Base-by-base conservation (phyloP, 1,140 invertebrate species). In the Grapholita molesta region DNA sequence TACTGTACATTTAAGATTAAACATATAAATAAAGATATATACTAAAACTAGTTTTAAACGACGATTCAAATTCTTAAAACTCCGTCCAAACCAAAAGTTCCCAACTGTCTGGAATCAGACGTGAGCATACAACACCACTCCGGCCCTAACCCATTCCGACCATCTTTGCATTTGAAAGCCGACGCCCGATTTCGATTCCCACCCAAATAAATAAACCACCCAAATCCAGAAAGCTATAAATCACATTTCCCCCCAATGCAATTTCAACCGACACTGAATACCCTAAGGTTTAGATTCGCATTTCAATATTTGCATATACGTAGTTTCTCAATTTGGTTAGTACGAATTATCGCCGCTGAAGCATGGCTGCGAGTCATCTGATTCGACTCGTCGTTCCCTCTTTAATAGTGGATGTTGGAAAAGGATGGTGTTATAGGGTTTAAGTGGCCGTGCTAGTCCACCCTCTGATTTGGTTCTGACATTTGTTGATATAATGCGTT, bases 401-500 rank as follows among this genome's bases (percentile, higher is more conserved):
- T 61, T 25, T 15, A 7, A 5, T 61, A 7, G 4, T 15, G 18
- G 28, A n/a, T 8, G 15, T n/a, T 15, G 24, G 55, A 18, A 30
- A 61, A n/a, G n/a, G 55, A 61, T 6, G 28, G 55, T 15, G 55
- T 61, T 25, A 30, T 61, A 61, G 55, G 55, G 55, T 61, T 61
- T 61, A 61, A 61, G 55, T 61, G 55, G 25, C 53, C 24, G 3
- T 28, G 24, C 53, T 57, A 30, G 30, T 25, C 55, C 30, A 25
- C 55, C 55, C 30, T 25, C 25, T 61, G 55, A 61, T 61, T 61
- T 61, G 55, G 55, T 61, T 28, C 5, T 61, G 55, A 61, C 55
- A n/a, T 28, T 61, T 61, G 55, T 61, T 61, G 55, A 61, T 61
- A 61, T 61, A 61, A 61, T 61, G 55, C 55, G 55, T 61, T 61